Evolutionary conservation across 2,113 vertebrate species (phyloP).

Genomic region (Benitochromis conjunctus): DNA sequence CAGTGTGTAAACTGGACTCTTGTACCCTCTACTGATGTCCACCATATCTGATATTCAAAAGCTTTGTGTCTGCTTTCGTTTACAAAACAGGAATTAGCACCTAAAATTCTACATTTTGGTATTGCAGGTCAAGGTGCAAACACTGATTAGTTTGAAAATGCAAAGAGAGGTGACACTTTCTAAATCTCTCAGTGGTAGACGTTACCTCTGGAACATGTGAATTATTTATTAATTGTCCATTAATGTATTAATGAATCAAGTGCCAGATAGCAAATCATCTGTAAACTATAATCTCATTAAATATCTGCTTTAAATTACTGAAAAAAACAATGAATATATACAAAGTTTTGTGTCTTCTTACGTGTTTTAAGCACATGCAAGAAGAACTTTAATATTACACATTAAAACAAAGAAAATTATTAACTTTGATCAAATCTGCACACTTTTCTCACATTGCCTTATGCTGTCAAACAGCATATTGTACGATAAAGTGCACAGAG

Average conservation of each 20-base stretch:
- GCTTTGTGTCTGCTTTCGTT: neutral
- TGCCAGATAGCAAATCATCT: neutral
- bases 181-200: neutral
- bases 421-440: neutral
- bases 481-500: neutral
- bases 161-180: neutral
- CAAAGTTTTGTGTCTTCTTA: neutral
- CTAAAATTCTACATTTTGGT: neutral
- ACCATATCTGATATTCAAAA: constrained; percentile 8
- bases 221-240: neutral
- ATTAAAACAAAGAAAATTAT: neutral
- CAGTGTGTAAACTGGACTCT: constrained; percentile 49
- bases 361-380: accelerated
- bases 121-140: neutral
- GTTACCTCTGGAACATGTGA: neutral
- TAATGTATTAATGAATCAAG: neutral
- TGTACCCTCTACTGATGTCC: constrained; percentile 9
- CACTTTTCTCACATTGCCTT: neutral
- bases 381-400: neutral
- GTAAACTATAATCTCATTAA: neutral
- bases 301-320: neutral
- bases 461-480: neutral
- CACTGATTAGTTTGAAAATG: neutral
- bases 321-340: accelerated
- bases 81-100: neutral